Evolutionary conservation across 2,797 vertebrate genomes (phyloP), one percentile per base, ranked within the genome.

Genomic region (Gadopsis marmoratus): DNA sequence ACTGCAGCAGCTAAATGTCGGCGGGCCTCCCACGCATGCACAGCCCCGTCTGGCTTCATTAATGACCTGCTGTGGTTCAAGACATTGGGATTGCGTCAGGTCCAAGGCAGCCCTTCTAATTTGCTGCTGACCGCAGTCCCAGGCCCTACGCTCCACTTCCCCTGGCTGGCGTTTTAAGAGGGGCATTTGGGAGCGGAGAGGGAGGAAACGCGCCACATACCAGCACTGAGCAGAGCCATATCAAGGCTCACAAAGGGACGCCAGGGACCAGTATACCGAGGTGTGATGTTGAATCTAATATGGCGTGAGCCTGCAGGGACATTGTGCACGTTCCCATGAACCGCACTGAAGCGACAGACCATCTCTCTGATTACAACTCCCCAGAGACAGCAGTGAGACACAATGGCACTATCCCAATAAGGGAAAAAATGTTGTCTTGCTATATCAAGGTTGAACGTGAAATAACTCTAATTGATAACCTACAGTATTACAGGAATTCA

Each of bases 91-190:
- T 92, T 91, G 91, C 91, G 70, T 94, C 91, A 92, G 81, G 84
- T 91, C 88, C 86, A 74, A 93, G 85, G 86, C 88, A 91, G 91
- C 72, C 86, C 79, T 76, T 92, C 84, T 94, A 92, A 93, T 94
- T 94, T 90, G 86, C 86, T 71, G 81, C 87, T 86, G 87, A 91
- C 91, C 89, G 70, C 90, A 83, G 85, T 90, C 86, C 81, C 73
- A 45, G 72, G 79, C 79, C 84, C 84, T 79, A 69, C 33, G 55
- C 88, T 90, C 79, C 78, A 87, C 83, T 80, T 80, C 84, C 81
- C 82, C 79, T 39, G 74, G 77, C 89, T 86, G 78, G 78, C 53
- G 70, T 86, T 93, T 91, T 88, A 91, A 92, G 83, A 89, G 90
- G 74, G 86, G 86, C 90, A 90, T 86, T 78, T 91, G 90, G 92